phyloP scores from a whole-genome alignment of 1,140 invertebrate genomes.

The Diorhabda sublineata region DNA sequence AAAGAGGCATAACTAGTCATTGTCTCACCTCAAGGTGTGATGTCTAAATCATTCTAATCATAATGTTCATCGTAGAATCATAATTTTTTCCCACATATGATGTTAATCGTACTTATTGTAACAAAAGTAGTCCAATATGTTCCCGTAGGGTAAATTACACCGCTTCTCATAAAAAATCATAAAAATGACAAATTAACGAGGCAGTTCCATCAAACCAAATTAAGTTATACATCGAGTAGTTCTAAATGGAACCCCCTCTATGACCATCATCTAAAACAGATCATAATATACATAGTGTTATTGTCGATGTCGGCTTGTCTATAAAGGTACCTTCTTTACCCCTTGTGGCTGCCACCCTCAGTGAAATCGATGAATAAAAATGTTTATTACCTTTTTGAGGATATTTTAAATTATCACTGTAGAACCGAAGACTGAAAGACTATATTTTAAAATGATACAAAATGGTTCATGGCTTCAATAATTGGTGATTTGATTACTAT shows the following conservation, averaged over 20 bases:
- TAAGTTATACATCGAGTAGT: constrained; percentile 30
- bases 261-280: constrained; percentile 23
- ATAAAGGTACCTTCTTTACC: background rate
- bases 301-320: constrained; percentile 18
- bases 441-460: background rate
- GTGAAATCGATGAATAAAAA: constrained; percentile 18
- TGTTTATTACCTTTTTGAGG: constrained; percentile 22
- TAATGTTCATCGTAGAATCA: too few relatives aligned
- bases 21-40: too few relatives aligned
- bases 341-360: constrained; percentile 10
- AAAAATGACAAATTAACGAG: constrained; percentile 20
- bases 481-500: background rate
- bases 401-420: constrained; percentile 18
- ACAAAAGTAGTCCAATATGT: background rate
- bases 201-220: constrained; percentile 26
- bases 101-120: too few relatives aligned
- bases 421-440: background rate
- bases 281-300: constrained; percentile 25
- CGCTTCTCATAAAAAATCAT: background rate
- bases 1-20: too few relatives aligned
- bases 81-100: too few relatives aligned
- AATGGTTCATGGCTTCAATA: background rate
- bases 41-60: too few relatives aligned
- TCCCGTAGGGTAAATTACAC: constrained; percentile 5
- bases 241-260: constrained; percentile 20